Evolutionary conservation across 2,888 invertebrate genomes (phyloP), one percentile per base, ranked within the genome.

Genomic region (Athalia circularis): DNA sequence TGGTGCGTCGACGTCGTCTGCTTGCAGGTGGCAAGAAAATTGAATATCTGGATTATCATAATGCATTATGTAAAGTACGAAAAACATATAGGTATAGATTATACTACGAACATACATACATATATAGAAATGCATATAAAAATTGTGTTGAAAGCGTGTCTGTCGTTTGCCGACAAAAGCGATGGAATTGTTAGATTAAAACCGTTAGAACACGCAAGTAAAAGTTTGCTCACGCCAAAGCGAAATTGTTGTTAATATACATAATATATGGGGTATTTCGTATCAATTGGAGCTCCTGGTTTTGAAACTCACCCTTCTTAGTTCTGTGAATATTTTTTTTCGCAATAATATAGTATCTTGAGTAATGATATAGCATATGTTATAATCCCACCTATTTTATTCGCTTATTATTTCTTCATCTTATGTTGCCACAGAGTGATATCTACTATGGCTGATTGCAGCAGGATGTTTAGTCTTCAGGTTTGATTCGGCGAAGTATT

Each of bases 111-210:
- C 45, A 45, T 8, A 45, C 3, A 59, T 43, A 45, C 45, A 45
- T 8, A 45, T 65, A 65, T 9, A 8, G 4, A 43, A 9, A 59
- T 11, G 57, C 70, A 13, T 57, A 48, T 13, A 59, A 29, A 29
- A 29, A 29, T 29, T 29, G 29, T 29, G 29, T 29, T 29, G 29
- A 29, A 29, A 29, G 29, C 13, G 59, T 72, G 45, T 72, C 59
- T 72, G 72, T 59, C 47, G 57, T 29, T 2, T 29, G 29, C 72
- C 57, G 15, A 57, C 59, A 13, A 59, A 72, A 72, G 72, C 72
- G 72, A 72, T 72, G 72, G 45, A 72, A 57, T 54, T 47, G 72
- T 72, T 59, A 59, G 72, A 72, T 72, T 72, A 72, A 29, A 47
- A 72, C 13, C 47, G 72, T 72, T 59, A 72, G 59, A 29, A 59